Evolutionary conservation across 2,797 vertebrate species (phyloP), one percentile per base, ranked within the genome.

Genomic region (Chaenodraco wilsoni): DNA sequence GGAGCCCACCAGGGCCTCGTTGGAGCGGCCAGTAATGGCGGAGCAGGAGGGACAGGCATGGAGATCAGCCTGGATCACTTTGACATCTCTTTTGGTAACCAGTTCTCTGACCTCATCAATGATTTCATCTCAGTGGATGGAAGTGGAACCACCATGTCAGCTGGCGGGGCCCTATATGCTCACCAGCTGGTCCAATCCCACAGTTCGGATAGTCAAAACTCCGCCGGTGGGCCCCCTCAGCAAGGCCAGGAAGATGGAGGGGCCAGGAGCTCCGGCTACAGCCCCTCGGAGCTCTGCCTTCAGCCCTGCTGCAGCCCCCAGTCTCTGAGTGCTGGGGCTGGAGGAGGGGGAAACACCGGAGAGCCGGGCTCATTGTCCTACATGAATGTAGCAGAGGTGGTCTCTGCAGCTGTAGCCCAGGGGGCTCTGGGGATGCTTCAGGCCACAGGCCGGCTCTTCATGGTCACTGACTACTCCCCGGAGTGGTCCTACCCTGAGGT

Each of bases 401-500:
- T 99, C 21, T 97, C 98, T 0, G 96, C 96, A 54, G 96, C 97
- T 0, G 95, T 98, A 0, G 96, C 96, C 74, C 97, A 97, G 81
- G 95, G 97, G 80, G 95, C 97, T 76, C 93, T 99, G 93, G 97
- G 97, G 54, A 92, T 99, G 96, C 96, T 99, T 56, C 98, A 99
- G 93, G 97, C 97, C 88, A 97, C 96, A 0, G 97, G 98, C 5
- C 95, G 97, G 62, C 94, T 99, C 91, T 99, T 99, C 94, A 96
- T 99, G 96, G 98, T 99, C 91, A 99, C 98, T 1, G 98, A 99
- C 94, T 99, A 99, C 90, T 99, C 98, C 45, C 98, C 98, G 1
- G 98, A 99, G 87, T 99, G 98, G 98, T 99, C 98, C 37, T 99
- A 99, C 84, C 98, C 98, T 3, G 98, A 99, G 98, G 98, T 99